phyloP scores from a whole-genome alignment of 2,113 vertebrate species.

The Romanogobio albipinnatus region DNA sequence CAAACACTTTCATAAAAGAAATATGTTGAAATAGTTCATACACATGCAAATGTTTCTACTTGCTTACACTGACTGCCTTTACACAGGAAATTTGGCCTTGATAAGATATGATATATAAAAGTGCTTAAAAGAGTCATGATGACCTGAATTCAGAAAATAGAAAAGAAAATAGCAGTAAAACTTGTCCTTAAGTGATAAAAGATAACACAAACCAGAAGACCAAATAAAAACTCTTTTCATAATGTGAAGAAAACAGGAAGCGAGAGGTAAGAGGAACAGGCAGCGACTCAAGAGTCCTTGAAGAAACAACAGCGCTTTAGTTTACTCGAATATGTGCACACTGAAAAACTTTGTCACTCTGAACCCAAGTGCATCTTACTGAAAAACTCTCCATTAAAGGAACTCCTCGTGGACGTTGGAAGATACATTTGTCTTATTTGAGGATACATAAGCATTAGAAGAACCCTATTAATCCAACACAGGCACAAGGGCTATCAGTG shows the following conservation, averaged over 20 bases:
- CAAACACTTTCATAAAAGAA: neutral
- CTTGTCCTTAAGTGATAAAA: neutral
- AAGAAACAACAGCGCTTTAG: slow-evolving; percentile 1
- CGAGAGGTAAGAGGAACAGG: neutral
- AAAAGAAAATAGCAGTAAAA: neutral
- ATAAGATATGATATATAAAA: neutral
- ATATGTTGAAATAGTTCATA: neutral
- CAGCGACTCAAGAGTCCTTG: slow-evolving; percentile 28
- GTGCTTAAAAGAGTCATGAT: neutral
- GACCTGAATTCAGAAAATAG: neutral
- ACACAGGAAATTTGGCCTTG: neutral
- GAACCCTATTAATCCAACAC: slow-evolving; percentile 31
- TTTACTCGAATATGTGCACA: neutral
- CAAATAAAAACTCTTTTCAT: slow-evolving; percentile 12
- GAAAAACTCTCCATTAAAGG: slow-evolving; percentile 28
- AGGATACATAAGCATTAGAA: slow-evolving; percentile 14
- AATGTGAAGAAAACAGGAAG: slow-evolving; percentile 15
- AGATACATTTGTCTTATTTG: slow-evolving; percentile 11
- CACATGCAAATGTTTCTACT: slow-evolving; percentile 8
- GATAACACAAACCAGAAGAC: slow-evolving; percentile 4
- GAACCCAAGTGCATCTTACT: slow-evolving; percentile 4
- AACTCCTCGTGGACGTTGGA: neutral
- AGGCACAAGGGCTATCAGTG: slow-evolving; percentile 13
- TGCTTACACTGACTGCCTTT: neutral
- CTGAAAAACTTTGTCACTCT: slow-evolving; percentile 31